Evolutionary conservation across 2,888 invertebrate species (phyloP).

Genomic region (Clitarchus hookeri): DNA sequence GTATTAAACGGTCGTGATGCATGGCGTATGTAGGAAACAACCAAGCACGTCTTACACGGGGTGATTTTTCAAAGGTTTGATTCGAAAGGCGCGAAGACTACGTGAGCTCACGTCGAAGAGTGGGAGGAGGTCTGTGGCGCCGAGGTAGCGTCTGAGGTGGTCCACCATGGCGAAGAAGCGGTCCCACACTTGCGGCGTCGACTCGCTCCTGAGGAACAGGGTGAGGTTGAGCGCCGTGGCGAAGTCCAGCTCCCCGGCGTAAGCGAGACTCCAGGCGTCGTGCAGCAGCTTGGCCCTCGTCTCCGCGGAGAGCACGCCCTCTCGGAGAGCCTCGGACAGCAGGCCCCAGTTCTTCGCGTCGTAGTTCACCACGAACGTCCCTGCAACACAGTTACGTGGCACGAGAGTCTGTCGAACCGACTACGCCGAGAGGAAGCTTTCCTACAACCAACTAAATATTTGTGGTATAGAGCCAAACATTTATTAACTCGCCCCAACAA

Average conservation of each 20-base stretch:
- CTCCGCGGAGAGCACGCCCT: constrained; percentile 66
- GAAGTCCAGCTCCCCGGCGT: constrained; percentile 76
- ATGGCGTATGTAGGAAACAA: too few relatives aligned
- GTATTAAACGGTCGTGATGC: too few relatives aligned
- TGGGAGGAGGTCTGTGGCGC: constrained; percentile 55
- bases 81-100: too few relatives aligned
- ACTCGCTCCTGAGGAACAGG: constrained; percentile 70
- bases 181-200: constrained; percentile 79
- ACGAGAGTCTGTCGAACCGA: too few relatives aligned
- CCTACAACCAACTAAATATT: too few relatives aligned
- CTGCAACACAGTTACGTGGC: constrained; percentile 55
- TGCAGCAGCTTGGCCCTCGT: constrained; percentile 72
- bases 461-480: too few relatives aligned
- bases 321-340: constrained; percentile 65
- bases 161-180: constrained; percentile 83
- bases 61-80: too few relatives aligned
- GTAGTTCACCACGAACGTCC: constrained; percentile 83
- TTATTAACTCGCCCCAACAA: too few relatives aligned
- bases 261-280: constrained; percentile 78
- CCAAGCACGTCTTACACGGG: too few relatives aligned
- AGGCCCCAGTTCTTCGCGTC: constrained; percentile 77
- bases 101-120: background rate
- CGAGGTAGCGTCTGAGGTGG: constrained; percentile 75
- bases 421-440: too few relatives aligned
- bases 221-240: constrained; percentile 79